Percentiles rank a stretch among this genome's conserved stretches.
phyloP scores from a whole-genome alignment of 2,888 invertebrate genomes.

The Aporophyla nigra region DNA sequence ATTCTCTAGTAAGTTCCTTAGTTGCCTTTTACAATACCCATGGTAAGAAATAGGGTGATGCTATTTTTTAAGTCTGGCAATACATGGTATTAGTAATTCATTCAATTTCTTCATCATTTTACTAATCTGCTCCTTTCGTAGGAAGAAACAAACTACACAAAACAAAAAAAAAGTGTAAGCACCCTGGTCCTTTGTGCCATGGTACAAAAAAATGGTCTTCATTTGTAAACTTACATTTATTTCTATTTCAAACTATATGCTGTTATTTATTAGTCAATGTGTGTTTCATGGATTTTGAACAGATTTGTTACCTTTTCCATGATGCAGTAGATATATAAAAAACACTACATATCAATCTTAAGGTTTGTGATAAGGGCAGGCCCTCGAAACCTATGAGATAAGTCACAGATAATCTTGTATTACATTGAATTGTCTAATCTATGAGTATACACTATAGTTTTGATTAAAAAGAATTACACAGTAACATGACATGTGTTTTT shows the following conservation, averaged over 20 bases:
- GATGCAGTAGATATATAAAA: slow-evolving; percentile 11
- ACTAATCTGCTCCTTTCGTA: neutral
- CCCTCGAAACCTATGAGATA: slow-evolving; percentile 27
- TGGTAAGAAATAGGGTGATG: too few species aligned
- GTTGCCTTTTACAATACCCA: too few species aligned
- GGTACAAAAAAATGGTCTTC: neutral
- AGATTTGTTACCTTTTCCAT: neutral
- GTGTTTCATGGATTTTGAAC: neutral
- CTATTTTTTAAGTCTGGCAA: too few species aligned
- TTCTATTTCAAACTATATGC: neutral
- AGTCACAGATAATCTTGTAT: slow-evolving; percentile 19
- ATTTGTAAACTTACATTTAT: neutral
- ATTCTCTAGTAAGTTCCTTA: too few species aligned
- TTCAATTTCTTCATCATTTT: neutral
- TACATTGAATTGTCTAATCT: slow-evolving; percentile 21
- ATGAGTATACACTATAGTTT: slow-evolving; percentile 4
- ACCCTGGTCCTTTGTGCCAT: neutral
- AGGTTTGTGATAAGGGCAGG: slow-evolving; percentile 18
- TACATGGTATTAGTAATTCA: neutral
- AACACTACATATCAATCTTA: slow-evolving; percentile 10
- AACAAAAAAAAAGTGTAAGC: neutral
- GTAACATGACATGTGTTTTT: slow-evolving; percentile 17
- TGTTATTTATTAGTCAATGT: too few species aligned
- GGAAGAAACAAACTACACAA: neutral
- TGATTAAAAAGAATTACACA: neutral